These are phyloP conservation scores for Phortica magna DNA, from an alignment of 2,888 invertebrate genomes.

Conservation along the genomic window DNA sequence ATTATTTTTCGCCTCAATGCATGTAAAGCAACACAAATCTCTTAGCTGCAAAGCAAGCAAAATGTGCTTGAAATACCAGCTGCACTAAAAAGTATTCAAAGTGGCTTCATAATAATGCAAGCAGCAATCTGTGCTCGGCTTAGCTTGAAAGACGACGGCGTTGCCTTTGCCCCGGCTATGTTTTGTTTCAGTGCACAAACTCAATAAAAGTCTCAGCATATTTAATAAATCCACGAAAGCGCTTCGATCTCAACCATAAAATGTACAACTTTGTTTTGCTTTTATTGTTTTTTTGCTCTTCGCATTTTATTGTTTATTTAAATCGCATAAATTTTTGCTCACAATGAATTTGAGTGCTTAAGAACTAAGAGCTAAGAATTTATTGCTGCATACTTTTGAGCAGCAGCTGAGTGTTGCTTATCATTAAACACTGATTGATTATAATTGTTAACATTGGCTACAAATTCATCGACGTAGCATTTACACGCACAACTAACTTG, in stretches of 20 bases:
- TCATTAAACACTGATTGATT: not conserved
- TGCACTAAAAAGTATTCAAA: constrained; percentile 15
- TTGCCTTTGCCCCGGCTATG: too few species aligned
- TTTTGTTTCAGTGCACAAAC: too few species aligned
- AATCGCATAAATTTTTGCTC: not conserved
- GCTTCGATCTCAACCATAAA: not conserved
- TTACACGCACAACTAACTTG: not conserved
- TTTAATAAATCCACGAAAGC: not conserved
- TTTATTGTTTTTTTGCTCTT: not conserved
- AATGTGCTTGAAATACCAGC: constrained; percentile 14
- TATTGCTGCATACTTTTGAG: constrained; percentile 17
- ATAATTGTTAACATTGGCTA: constrained; percentile 26
- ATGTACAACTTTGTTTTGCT: not conserved
- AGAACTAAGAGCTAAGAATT: constrained; percentile 1
- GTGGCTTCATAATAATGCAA: not conserved
- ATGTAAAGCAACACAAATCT: not conserved
- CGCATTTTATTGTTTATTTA: constrained; percentile 9
- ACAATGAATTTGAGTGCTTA: constrained; percentile 9
- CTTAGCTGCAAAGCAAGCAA: not conserved
- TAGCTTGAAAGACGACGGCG: not conserved
- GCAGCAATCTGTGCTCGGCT: not conserved
- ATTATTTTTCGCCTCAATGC: not conserved
- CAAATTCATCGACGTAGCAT: not conserved
- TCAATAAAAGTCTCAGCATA: too few species aligned
- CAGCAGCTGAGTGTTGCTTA: not conserved